These are phyloP conservation scores for Rhabditoides inermis DNA, from an alignment of 2,888 invertebrate species.

Conservation along the genomic window DNA sequence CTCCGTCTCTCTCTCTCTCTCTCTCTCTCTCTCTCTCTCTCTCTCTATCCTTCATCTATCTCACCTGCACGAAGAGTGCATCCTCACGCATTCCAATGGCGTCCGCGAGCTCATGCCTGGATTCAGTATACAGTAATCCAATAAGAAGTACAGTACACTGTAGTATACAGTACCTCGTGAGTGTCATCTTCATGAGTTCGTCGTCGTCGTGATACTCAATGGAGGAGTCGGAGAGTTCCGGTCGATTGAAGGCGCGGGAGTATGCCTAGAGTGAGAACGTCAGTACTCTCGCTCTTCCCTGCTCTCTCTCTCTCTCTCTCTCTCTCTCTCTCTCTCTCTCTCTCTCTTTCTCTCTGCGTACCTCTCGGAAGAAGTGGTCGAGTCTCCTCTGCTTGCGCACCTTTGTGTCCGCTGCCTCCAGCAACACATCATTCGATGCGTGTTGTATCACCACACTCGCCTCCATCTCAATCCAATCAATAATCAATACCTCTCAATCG, in stretches of 20 bases:
- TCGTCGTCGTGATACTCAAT: conserved; percentile 14
- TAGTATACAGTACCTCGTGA: conserved; percentile 23
- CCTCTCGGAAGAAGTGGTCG: conserved; percentile 89
- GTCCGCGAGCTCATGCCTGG: conserved; percentile 74
- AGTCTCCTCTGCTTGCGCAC: conserved; percentile 62
- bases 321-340: not conserved
- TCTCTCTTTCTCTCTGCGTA: conserved; percentile 66
- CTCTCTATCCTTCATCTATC: too few relatives aligned
- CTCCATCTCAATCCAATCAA: not conserved
- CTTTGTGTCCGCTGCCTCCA: conserved; percentile 66
- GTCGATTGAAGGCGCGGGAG: conserved; percentile 25
- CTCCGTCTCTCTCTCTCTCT: too few relatives aligned
- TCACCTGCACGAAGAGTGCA: conserved; percentile 86
- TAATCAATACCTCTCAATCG: not conserved
- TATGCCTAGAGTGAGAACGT: conserved; percentile 27
- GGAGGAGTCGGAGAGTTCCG: conserved; percentile 28
- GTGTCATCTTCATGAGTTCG: conserved; percentile 39
- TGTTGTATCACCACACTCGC: not conserved
- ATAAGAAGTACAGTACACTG: not conserved
- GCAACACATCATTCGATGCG: conserved; percentile 29
- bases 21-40: too few relatives aligned
- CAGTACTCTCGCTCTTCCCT: too few relatives aligned
- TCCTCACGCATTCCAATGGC: conserved; percentile 89
- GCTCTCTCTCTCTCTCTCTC: not conserved
- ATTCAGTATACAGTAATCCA: not conserved